These are phyloP conservation scores for Aspidapion aeneum DNA, from an alignment of 2,888 invertebrate genomes.

Conservation along the genomic window DNA sequence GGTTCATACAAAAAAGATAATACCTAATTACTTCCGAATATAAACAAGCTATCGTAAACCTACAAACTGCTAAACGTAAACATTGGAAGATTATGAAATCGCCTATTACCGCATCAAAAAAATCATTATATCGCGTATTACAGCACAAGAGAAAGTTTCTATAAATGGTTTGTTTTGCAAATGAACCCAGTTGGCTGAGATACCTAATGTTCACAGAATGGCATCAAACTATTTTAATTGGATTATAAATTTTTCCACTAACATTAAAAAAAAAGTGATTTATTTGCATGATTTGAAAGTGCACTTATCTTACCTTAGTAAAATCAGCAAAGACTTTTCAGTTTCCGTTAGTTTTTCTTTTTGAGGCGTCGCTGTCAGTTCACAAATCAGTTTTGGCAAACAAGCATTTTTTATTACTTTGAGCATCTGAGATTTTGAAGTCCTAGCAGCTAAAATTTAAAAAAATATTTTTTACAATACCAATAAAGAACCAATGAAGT, in stretches of 20 bases:
- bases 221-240: not conserved
- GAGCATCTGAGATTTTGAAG: conserved; percentile 52
- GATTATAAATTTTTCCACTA: not conserved
- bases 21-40: not conserved
- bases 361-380: conserved; percentile 58
- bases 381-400: conserved; percentile 63
- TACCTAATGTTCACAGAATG: not conserved
- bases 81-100: not conserved
- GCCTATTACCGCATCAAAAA: not conserved
- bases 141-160: not conserved
- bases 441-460: conserved; percentile 44
- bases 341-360: conserved; percentile 59
- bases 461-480: no score
- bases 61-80: not conserved
- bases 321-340: conserved; percentile 56
- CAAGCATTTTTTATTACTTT: conserved; percentile 60
- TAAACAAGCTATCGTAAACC: not conserved
- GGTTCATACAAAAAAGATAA: no score
- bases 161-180: not conserved
- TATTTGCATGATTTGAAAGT: no score
- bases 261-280: not conserved
- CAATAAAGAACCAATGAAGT: not conserved
- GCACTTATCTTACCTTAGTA: conserved; percentile 57
- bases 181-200: not conserved
- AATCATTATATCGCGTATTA: not conserved